These are phyloP conservation scores for Rhinophrynus dorsalis DNA, from an alignment of 2,797 vertebrate genomes.

Conservation along the genomic window DNA sequence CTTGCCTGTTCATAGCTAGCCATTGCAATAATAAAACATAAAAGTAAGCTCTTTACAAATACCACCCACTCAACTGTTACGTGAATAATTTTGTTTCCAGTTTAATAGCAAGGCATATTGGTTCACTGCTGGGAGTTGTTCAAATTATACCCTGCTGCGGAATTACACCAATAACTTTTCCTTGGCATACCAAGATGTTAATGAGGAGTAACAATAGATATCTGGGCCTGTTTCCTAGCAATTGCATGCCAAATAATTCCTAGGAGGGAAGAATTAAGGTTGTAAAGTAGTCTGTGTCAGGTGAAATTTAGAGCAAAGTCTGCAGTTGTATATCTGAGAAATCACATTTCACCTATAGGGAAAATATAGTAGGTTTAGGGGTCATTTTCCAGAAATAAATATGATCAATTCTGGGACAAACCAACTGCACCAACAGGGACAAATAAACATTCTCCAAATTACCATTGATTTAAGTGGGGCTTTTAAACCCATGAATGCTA, in stretches of 20 bases:
- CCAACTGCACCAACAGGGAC: too few species aligned
- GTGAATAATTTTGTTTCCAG: conserved; percentile 52
- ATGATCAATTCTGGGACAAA: too few species aligned
- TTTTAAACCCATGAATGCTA: too few species aligned
- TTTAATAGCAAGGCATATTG: conserved; percentile 50
- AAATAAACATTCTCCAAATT: too few species aligned
- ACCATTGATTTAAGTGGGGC: too few species aligned
- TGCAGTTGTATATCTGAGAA: too few species aligned
- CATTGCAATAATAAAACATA: conserved; percentile 46
- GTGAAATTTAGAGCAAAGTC: not conserved
- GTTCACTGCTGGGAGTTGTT: conserved; percentile 53
- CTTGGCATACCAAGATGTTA: conserved; percentile 23
- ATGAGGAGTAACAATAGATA: conserved; percentile 38
- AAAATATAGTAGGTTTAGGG: too few species aligned
- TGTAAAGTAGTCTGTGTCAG: conserved; percentile 12
- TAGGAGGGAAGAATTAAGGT: conserved; percentile 3
- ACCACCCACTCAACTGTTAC: conserved; percentile 32
- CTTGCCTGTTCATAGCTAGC: conserved; percentile 41
- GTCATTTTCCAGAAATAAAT: too few species aligned
- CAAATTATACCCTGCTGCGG: conserved; percentile 48
- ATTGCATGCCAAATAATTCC: not conserved
- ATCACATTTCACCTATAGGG: too few species aligned
- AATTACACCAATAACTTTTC: conserved; percentile 49
- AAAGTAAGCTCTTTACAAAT: conserved; percentile 49
- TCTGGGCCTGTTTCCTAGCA: conserved; percentile 3